Evolutionary conservation across 2,113 vertebrate genomes (phyloP), one percentile per base, ranked within the genome.

Genomic region (Caranx melampygus): DNA sequence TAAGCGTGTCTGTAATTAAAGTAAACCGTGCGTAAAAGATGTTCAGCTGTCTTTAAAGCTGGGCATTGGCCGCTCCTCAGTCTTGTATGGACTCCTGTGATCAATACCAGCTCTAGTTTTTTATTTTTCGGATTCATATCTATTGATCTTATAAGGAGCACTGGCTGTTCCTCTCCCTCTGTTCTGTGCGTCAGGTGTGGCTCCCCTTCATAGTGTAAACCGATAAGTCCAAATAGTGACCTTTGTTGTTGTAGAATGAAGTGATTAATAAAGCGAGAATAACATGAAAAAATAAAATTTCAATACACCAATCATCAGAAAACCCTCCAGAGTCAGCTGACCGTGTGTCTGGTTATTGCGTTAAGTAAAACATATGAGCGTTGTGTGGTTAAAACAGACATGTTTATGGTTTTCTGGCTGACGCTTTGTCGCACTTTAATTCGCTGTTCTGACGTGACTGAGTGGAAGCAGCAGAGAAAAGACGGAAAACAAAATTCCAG

Each of bases 11-110:
- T 44, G n/a, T 20, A 6, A 51, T 37, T 37, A 18, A 62, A 81
- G 51, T 18, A 3, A 51, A 14, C 3, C n/a, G 71, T 16, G 75
- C 79, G 59, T 85, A 70, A 81, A 88, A 78, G 18, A 61, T 33
- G 34, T n/a, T 14, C 10, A 72, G 6, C 51, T 40, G n/a, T 44
- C 18, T 63, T 44, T 14, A 16, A 67, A 34, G 31, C 13, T 35
- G 4, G 21, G 57, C 15, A 26, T 47, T 2, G 34, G 37, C 10
- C 12, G 37, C 13, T 13, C 13, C 0, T 64, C 26, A 4, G 58
- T 58, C 16, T 34, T 57, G 12, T 44, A 7, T 12, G 5, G 51
- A 67, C 13, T 72, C 31, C 2, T 18, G 14, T 55, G 52, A 65
- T 52, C 20, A 55, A 3, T 37, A 16, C 3, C 44, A 16, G 40